Base-by-base conservation (phyloP, 1,140 invertebrate species). In the Pseudomyrmex dendroicus region DNA sequence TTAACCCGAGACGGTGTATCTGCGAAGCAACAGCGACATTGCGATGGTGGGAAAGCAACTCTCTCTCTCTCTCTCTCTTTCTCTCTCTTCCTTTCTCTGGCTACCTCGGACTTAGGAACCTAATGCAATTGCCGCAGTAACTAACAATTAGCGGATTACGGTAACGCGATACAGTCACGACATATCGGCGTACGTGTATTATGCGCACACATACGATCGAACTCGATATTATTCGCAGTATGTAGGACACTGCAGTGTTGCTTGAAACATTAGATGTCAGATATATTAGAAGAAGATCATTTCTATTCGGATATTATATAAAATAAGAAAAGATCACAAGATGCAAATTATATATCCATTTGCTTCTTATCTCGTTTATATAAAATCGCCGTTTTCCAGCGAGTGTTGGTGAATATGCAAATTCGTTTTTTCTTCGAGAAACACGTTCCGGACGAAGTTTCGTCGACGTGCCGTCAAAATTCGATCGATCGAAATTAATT, bases 61-160 rank as follows among this genome's bases (percentile, higher is more conserved):
- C 35, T 35, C 35, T 35, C 5, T 35, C 35, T 25, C 25, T 25
- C 25, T 25, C 25, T 25, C 25, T 35, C 5, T 25, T 2, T 35
- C 5, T 35, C 35, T 35, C 35, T 35, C 35, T 35, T 35, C 35
- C 35, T 35, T 35, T 35, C 35, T 35, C 20, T 54, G 64, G 15
- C 54, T 50, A n/a, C n/a, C 44, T 44, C 64, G 76, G 88, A 90
- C 83, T 91, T 89, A 82, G 80, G 35, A 80, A 89, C 83, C 83
- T 87, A 89, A 88, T 85, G 86, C 89, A 86, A 90, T 90, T 80
- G 88, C 52, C 73, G 82, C 73, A 76, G 76, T 90, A 91, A 88
- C 89, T 87, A 91, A 91, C 89, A 91, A 91, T 91, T 90, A 91
- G 62, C 83, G 48, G 83, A 72, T 83, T 87, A 84, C 86, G 74